Evolutionary conservation across 2,113 vertebrate species (phyloP), one percentile per base, ranked within the genome.

Genomic region (Charadrius vociferus): DNA sequence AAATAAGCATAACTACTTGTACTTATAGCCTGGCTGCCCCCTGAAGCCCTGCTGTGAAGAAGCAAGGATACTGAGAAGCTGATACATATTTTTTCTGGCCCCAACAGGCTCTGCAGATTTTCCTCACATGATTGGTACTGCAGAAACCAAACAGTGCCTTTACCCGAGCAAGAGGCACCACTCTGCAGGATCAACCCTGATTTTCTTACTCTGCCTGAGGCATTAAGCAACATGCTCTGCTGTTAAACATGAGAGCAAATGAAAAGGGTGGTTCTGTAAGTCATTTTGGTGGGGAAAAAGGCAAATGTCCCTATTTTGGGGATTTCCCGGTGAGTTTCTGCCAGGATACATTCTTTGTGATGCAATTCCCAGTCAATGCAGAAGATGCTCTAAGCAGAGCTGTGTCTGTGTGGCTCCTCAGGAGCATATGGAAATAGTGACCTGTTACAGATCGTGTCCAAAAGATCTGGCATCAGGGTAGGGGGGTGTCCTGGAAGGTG

Each of bases 61-160:
- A 79, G 14, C 41, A 71, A 20, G 20, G 58, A 41, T 78, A 47
- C 26, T 24, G 47, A 86, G 68, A 89, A 39, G 45, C 30, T 47
- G 71, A 45, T 24, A 24, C 14, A 1, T 19, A 50, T 72, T 75
- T 45, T 53, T 53, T 50, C 45, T 39, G 53, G 9, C 22, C 66
- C 53, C 3, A 68, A 36, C 12, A 61, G 61, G 23, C 37, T 75
- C 45, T 36, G 56, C 21, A 85, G 71, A 22, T 85, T 82, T 43
- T 85, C 30, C 49, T 82, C 27, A 20, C 2, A 0, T 0, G 1
- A 12, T 2, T 49, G 27, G 26, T 56, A 20, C 34, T 47, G 29
- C 30, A 39, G 65, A 71, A 87, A 24, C 34, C 84, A 84, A 59
- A 52, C 0, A 3, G 30, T 81, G 29, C 29, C 24, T 68, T 70